Conservation (phyloP, 2,113 vertebrate genomes). For the Pavo muticus region DNA sequence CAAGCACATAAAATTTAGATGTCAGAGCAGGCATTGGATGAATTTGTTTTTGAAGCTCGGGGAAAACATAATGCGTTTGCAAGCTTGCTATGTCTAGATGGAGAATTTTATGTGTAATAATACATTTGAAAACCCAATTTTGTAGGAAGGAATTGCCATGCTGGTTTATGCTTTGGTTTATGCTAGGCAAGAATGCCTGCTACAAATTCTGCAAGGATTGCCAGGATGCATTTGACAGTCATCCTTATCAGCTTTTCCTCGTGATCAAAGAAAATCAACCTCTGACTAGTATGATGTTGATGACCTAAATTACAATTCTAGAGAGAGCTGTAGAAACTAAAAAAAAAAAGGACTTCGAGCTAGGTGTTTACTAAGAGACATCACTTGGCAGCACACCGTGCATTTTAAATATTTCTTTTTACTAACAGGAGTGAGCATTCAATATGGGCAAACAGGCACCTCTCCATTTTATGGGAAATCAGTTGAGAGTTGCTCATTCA, state of each 20-base stretch:
- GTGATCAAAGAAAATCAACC: constrained; percentile 35
- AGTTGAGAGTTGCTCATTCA: not conserved
- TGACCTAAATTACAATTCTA: constrained; percentile 37
- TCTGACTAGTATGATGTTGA: not conserved
- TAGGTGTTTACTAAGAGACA: not conserved
- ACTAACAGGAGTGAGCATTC: not conserved
- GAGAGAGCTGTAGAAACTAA: not conserved
- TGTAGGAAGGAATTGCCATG: not conserved
- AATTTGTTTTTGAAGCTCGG: not conserved
- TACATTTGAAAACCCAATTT: not conserved
- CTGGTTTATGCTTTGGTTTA: not conserved
- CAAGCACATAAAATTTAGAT: not conserved
- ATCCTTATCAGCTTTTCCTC: constrained; percentile 11
- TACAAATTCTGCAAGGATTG: not conserved
- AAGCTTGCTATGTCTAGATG: not conserved
- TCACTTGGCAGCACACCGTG: not conserved
- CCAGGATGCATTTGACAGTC: not conserved
- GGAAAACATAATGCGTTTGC: not conserved
- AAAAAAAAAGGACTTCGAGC: not conserved
- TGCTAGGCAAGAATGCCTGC: not conserved
- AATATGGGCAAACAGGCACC: not conserved
- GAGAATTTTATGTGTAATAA: not conserved
- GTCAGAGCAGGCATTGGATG: not conserved
- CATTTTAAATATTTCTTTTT: constrained; percentile 14
- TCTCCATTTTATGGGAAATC: not conserved